Percentiles rank a stretch among this genome's conserved stretches.
phyloP scores from a whole-genome alignment of 1,140 invertebrate genomes.

The Parapsyche elsis region DNA sequence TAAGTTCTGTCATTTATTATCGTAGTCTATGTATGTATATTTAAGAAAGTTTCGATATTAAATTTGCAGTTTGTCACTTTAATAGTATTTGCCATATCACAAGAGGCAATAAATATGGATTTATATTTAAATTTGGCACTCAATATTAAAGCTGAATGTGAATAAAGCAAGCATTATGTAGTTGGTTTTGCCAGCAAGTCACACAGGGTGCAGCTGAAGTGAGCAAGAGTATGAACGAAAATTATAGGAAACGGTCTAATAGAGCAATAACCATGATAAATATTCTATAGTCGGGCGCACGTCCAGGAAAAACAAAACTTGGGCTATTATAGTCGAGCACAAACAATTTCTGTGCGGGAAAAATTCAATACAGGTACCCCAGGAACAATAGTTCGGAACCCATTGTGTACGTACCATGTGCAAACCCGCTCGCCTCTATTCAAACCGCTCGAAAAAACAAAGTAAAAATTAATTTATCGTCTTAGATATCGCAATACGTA shows the following conservation, averaged over 20 bases:
- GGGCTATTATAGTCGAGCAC: constrained; percentile 30
- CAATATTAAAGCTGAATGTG: not conserved
- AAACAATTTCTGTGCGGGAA: constrained; percentile 35
- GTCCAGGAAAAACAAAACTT: constrained; percentile 54
- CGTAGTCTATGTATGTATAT: no score
- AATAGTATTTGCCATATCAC: no score
- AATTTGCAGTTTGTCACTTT: no score
- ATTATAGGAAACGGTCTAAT: constrained; percentile 52
- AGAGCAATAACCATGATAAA: constrained; percentile 55
- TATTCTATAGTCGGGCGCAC: constrained; percentile 36
- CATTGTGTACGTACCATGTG: constrained; percentile 29
- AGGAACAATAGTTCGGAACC: constrained; percentile 33
- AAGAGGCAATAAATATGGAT: no score
- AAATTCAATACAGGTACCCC: constrained; percentile 33
- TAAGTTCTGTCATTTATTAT: no score
- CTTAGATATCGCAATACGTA: no score
- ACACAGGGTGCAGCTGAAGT: constrained; percentile 25
- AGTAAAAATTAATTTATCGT: no score
- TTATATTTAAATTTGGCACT: not conserved
- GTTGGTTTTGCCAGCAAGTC: no score
- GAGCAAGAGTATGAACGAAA: constrained; percentile 8
- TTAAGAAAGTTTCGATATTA: no score
- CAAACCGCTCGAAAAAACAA: not conserved
- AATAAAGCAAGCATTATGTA: not conserved
- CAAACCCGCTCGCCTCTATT: not conserved